Conservation (phyloP, 2,888 invertebrate species). For the Drosophila diplacantha region DNA sequence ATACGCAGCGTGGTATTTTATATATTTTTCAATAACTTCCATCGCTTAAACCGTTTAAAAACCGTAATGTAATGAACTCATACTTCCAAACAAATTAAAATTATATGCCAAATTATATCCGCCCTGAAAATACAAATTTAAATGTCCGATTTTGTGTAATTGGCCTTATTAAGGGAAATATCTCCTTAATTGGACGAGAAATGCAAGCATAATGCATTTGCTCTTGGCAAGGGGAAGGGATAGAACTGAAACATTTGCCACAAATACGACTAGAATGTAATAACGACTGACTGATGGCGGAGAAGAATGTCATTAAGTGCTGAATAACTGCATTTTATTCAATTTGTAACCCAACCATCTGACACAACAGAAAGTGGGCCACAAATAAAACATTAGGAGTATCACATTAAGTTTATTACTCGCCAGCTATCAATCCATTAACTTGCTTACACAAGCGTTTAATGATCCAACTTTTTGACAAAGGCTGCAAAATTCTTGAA, state of each 20-base stretch:
- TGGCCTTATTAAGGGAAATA: background rate
- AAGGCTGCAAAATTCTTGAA: background rate
- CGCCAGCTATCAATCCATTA: constrained; percentile 2
- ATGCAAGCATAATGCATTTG: background rate
- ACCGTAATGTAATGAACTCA: background rate
- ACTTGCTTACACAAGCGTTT: constrained; percentile 2
- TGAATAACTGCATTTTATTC: background rate
- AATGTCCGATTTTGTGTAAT: background rate
- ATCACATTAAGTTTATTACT: constrained; percentile 2
- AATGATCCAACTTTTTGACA: constrained; percentile 1
- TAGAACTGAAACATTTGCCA: background rate
- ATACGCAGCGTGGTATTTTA: background rate
- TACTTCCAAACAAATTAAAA: background rate
- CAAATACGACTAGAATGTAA: background rate
- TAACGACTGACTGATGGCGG: background rate
- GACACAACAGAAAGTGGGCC: background rate
- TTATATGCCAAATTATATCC: background rate
- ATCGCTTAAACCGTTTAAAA: background rate
- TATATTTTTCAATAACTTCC: background rate
- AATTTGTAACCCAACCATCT: background rate
- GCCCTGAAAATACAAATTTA: background rate
- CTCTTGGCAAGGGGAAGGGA: background rate
- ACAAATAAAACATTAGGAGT: background rate
- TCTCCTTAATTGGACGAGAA: background rate
- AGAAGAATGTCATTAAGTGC: background rate